These are phyloP conservation scores for Pseudopipra pipra DNA, from an alignment of 2,113 vertebrate genomes.

Conservation along the genomic window DNA sequence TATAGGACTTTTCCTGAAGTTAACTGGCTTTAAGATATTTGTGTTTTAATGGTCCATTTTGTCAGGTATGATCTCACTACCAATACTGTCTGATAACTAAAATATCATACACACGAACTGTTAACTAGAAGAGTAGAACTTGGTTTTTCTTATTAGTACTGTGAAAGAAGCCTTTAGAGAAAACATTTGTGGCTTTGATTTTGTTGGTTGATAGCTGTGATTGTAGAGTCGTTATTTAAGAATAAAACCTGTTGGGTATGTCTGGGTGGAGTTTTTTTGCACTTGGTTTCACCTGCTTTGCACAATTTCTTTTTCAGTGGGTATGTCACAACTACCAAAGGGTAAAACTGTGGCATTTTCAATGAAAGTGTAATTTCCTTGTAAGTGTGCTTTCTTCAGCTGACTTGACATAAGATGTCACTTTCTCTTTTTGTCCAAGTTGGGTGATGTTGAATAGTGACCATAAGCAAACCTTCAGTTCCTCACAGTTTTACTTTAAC, in stretches of 20 bases:
- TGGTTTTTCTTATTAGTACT: constrained; percentile 56
- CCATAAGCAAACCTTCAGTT: not conserved
- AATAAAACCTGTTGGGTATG: constrained; percentile 35
- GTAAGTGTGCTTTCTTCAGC: constrained; percentile 42
- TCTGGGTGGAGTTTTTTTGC: constrained; percentile 57
- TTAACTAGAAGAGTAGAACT: constrained; percentile 36
- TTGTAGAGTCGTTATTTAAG: constrained; percentile 62
- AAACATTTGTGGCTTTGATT: constrained; percentile 58
- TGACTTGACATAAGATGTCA: constrained; percentile 10
- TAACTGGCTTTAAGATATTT: constrained; percentile 52
- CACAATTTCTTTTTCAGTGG: constrained; percentile 64
- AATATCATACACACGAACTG: not conserved
- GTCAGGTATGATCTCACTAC: constrained; percentile 29
- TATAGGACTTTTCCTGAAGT: constrained; percentile 43
- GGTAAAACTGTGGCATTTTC: constrained; percentile 59
- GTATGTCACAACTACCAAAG: constrained; percentile 56
- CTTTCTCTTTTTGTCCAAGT: constrained; percentile 3
- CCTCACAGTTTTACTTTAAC: constrained; percentile 25
- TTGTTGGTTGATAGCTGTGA: constrained; percentile 57
- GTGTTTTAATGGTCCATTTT: constrained; percentile 37
- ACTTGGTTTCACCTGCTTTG: constrained; percentile 65
- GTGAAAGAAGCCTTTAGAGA: constrained; percentile 61
- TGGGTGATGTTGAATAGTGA: constrained; percentile 4
- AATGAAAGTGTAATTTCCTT: constrained; percentile 20
- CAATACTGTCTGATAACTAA: constrained; percentile 15